Evolutionary conservation across 1,140 invertebrate species (phyloP).

Genomic region (Acromyrmex charruanus): DNA sequence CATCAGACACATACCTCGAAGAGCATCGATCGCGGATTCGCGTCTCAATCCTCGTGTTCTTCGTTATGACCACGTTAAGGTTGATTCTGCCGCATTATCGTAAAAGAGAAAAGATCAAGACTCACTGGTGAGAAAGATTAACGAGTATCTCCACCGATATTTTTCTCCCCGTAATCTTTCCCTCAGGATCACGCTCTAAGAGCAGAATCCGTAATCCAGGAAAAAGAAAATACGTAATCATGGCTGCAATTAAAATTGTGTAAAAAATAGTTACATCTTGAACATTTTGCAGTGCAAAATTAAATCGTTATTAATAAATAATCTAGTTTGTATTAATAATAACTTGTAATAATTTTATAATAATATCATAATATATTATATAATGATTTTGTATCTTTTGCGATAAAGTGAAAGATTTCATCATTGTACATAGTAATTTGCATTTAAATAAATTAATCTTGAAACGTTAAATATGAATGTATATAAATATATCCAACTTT

Average conservation of each 20-base stretch:
- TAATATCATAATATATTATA: no score
- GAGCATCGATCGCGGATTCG: slow-evolving; percentile 9
- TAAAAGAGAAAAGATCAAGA: background rate
- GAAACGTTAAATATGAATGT: background rate
- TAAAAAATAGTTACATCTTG: slow-evolving; percentile 1
- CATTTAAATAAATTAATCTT: background rate
- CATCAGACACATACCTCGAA: background rate
- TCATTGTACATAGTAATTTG: background rate
- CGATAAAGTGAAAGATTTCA: background rate
- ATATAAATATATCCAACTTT: background rate
- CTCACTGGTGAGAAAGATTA: background rate
- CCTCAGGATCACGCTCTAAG: background rate
- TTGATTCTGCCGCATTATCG: background rate
- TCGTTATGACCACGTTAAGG: background rate
- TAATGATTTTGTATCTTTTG: background rate
- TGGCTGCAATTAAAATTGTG: background rate
- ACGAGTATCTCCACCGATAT: background rate
- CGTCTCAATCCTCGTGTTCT: slow-evolving; percentile 32
- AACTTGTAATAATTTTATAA: no score
- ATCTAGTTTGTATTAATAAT: background rate
- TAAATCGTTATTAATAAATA: background rate
- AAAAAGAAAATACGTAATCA: background rate
- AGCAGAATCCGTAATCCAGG: background rate
- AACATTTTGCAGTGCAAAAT: background rate
- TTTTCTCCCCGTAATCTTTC: slow-evolving; percentile 5